Evolutionary conservation across 2,888 invertebrate genomes (phyloP), one percentile per base, ranked within the genome.

Genomic region (Mythimna vitellina): DNA sequence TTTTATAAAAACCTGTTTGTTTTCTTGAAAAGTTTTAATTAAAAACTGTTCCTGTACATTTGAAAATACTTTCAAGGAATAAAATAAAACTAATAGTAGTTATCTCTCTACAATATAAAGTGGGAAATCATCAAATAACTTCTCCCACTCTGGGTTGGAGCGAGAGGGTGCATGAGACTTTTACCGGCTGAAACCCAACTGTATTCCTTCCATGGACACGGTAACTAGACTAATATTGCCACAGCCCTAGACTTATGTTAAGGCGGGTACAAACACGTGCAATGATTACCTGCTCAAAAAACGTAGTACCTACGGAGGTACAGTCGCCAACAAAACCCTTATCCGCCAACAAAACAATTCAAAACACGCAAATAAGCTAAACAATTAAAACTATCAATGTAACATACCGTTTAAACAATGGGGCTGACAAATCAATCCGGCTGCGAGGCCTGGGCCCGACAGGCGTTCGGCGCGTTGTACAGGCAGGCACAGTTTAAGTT

Each of bases 401-500:
- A 79, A 85, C 86, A 84, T 81, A 82, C 82, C 79, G 80, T 78
- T 83, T 76, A 82, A 82, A 85, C 85, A 86, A 85, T 86, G 78
- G 78, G 70, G 65, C 81, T 85, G 85, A 82, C 85, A 86, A 85
- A 85, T 85, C 86, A 86, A 85, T 86, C 86, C 81, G 78, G 66
- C 71, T 77, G 81, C 79, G 85, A 82, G 83, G 82, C 69, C 83
- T 81, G 83, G 69, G 46, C 63, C 70, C 67, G 83, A 80, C 84
- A 82, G 85, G 64, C 65, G 72, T 76, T 82, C 61, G 54, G 38
- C 84, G 87, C 84, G 88, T 89, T 92, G 92, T 92, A 91, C 87
- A 82, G 78, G 22, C 78, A 83, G 88, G 87, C 88, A 88, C 89
- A 89, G 92, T 92, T 92, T 92, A 91, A 90, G 92, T 91, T 91